Base-by-base conservation (phyloP, 2,797 vertebrate species). In the Acrossocheilus fasciatus region DNA sequence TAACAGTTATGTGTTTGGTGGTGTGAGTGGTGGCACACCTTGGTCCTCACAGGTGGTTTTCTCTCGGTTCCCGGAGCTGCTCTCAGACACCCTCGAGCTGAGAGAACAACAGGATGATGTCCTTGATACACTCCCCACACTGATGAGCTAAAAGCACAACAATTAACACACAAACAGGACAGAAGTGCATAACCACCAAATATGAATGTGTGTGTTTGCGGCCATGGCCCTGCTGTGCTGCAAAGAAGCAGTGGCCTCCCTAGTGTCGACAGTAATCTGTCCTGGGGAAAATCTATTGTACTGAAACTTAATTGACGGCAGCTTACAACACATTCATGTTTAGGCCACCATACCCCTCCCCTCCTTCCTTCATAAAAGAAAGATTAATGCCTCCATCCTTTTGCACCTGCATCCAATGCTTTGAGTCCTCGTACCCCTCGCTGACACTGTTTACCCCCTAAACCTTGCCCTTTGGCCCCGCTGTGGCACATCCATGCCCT, bases 331-430 rank as follows among this genome's bases (percentile, higher is more conserved):
- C 91, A 91, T 93, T 94, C 91, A 94, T 90, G 89, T 94, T 91
- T 93, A 89, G 88, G 89, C 73, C 62, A 66, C 45, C 15, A 52
- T 50, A 86, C 91, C 90, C 81, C 91, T 79, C 81, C 90, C 91
- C 36, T 59, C 50, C 68, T 82, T 85, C 73, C 43, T 88, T 92
- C 91, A 94, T 94, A 92, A 93, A 93, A 92, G 87, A 90, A 92
- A 93, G 94, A 95, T 94, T 93, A 94, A 95, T 94, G 83, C 89
- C 72, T 36, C 64, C 66, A 91, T 91, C 85, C 87, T 91, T 89
- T 85, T 93, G 92, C 94, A 95, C 93, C 94, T 95, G 94, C 94
- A 89, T 90, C 92, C 91, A 95, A 92, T 93, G 93, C 94, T 69
- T 89, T 74, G 90, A 90, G 92, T 90, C 91, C 50, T 45, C 2